Base-by-base conservation (phyloP, 2,888 invertebrate species). In the Parnassius orleans region DNA sequence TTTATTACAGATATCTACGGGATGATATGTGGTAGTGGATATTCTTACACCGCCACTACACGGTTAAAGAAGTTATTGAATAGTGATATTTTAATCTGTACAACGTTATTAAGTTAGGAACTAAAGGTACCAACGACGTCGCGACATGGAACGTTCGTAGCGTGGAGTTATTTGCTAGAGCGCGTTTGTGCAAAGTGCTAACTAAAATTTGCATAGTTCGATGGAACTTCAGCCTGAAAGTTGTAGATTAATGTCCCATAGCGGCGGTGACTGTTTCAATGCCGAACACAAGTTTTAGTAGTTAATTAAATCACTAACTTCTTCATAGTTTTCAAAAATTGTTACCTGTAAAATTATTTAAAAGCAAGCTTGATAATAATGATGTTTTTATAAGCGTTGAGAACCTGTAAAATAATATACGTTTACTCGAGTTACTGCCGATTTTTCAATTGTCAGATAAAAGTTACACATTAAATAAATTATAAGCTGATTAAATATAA, bases 121-220 rank as follows among this genome's bases (percentile, higher is more conserved):
- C 58, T 54, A 58, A 59, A 60, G 53, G 51, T 53, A 41, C 48
- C 60, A 14, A 48, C 56, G 63, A 59, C 44, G 57, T 64, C 63
- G 33, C 57, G 50, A 41, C 60, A 33, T 53, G 53, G 50, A 64
- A 61, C 57, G 59, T 52, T 57, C 50, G 66, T 72, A 64, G 65
- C 65, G 57, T 58, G 67, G 72, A 75, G 73, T 77, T 77, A 79
- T 78, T 79, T 77, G 77, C 71, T 70, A 77, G 77, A 74, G 75
- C 79, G 77, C 79, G 83, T 81, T 81, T 81, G 80, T 75, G 68
- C 75, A 78, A 81, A 81, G 81, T 83, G 84, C 83, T 84, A 81
- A 80, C 79, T 81, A 78, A 83, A 84, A 86, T 86, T 85, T 86
- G 80, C 85, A 86, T 84, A 85, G 84, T 85, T 84, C 70, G 79